phyloP scores from a whole-genome alignment of 2,113 vertebrate genomes.

The Falcunculus frontatus region DNA sequence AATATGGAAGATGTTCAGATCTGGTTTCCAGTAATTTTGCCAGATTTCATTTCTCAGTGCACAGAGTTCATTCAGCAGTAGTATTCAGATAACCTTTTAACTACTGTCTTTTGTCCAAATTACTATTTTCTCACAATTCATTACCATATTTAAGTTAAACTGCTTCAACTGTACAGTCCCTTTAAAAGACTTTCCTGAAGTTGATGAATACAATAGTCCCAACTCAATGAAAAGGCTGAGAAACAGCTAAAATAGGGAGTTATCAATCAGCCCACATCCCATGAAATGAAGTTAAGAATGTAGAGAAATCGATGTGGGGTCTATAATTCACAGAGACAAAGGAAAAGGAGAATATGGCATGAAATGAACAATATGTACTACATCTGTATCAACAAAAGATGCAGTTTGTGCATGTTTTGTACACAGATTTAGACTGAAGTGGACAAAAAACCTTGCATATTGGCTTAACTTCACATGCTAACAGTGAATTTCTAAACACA shows the following conservation, averaged over 20 bases:
- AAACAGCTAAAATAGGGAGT: not conserved
- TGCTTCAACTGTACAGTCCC: not conserved
- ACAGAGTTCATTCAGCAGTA: not conserved
- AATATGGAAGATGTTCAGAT: not conserved
- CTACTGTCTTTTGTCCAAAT: not conserved
- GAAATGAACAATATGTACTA: not conserved
- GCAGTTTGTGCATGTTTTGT: not conserved
- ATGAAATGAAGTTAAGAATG: not conserved
- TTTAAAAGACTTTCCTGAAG: not conserved
- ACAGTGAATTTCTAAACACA: not conserved
- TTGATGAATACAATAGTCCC: not conserved
- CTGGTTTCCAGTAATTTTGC: not conserved
- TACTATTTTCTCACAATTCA: not conserved
- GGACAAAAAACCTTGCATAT: not conserved
- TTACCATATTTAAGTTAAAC: not conserved
- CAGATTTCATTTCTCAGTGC: not conserved
- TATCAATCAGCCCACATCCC: not conserved
- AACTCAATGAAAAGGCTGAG: not conserved
- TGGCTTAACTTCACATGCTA: not conserved
- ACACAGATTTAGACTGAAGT: not conserved
- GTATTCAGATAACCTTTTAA: not conserved
- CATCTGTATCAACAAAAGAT: not conserved
- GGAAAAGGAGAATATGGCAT: not conserved
- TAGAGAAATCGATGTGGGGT: not conserved
- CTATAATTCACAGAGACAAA: not conserved